Conservation (phyloP, 2,797 vertebrate genomes). For the Tamandua tetradactyla region DNA sequence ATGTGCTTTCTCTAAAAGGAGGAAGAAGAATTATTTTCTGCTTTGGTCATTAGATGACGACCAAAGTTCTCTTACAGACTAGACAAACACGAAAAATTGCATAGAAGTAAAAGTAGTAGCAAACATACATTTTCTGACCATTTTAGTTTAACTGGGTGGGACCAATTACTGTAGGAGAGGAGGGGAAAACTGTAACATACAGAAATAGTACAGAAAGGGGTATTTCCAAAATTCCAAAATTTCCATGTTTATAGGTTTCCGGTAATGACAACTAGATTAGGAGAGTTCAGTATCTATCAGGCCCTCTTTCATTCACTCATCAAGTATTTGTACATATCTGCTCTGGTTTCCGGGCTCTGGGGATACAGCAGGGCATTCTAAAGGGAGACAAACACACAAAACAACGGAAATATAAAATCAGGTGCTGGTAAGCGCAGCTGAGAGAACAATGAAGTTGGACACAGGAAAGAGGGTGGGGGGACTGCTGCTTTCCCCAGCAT, state of each 20-base stretch:
- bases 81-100: background rate
- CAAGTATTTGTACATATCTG: background rate
- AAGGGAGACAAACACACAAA: background rate
- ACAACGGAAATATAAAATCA: background rate
- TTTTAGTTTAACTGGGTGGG: background rate
- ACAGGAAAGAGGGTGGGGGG: background rate
- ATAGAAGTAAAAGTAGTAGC: background rate
- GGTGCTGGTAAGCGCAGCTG: background rate
- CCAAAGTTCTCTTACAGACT: slow-evolving; percentile 5
- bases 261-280: background rate
- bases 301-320: background rate
- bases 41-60: background rate
- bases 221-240: too few relatives aligned
- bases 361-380: background rate
- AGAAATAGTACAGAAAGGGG: background rate
- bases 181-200: fast-evolving
- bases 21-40: background rate
- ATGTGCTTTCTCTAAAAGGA: background rate
- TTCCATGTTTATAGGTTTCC: background rate
- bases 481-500: fast-evolving
- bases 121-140: background rate
- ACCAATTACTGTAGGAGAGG: background rate
- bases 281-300: background rate
- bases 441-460: background rate
- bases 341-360: background rate